Evolutionary conservation across 2,888 invertebrate genomes (phyloP).

Genomic region (Oligia strigilis): DNA sequence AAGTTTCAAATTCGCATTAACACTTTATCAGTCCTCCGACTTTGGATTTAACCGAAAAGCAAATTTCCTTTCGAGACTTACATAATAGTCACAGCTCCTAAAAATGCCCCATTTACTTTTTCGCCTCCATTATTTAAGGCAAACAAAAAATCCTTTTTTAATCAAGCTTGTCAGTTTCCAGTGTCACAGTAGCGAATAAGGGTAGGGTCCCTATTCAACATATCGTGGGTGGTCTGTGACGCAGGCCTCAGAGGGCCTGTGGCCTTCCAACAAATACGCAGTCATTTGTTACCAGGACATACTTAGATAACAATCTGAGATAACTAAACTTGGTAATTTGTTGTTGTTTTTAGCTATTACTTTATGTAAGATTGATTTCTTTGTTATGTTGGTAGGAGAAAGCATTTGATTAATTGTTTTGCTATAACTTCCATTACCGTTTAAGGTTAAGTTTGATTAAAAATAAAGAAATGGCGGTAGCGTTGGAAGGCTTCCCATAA

Average conservation of each 20-base stretch:
- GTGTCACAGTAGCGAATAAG: slow-evolving; percentile 44
- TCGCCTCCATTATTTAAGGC: slow-evolving; percentile 20
- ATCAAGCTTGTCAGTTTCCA: slow-evolving; percentile 41
- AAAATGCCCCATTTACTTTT: slow-evolving; percentile 24
- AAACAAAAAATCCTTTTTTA: slow-evolving; percentile 45
- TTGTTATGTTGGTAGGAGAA: neutral
- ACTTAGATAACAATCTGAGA: slow-evolving; percentile 23
- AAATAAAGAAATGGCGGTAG: too few relatives aligned
- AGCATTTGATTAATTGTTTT: neutral
- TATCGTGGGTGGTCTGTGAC: neutral
- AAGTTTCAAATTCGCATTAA: neutral
- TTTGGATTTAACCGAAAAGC: neutral
- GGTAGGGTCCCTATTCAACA: slow-evolving; percentile 26
- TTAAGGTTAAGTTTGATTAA: too few relatives aligned
- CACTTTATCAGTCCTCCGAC: neutral
- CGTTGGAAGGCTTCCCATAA: too few relatives aligned
- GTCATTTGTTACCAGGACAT: slow-evolving; percentile 22
- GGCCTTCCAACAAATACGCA: slow-evolving; percentile 26
- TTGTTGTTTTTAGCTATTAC: slow-evolving; percentile 16
- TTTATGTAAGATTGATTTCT: slow-evolving; percentile 8
- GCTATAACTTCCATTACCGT: neutral
- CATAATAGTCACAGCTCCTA: neutral
- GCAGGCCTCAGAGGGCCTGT: neutral
- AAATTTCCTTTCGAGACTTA: neutral
- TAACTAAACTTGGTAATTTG: slow-evolving; percentile 14